phyloP scores from a whole-genome alignment of 64 coral and sea anemone genomes.

The Actinia equina region DNA sequence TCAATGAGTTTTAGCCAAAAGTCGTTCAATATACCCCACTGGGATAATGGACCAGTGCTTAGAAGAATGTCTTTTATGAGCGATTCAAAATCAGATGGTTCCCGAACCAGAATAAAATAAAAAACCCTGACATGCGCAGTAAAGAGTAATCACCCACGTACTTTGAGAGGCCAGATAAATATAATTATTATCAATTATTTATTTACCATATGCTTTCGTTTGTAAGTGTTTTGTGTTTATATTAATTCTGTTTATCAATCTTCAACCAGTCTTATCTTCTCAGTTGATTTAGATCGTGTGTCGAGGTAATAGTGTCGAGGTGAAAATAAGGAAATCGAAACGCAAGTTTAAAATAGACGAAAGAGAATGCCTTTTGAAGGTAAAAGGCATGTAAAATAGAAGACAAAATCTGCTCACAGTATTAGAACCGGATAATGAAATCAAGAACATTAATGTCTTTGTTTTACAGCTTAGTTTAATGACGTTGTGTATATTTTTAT shows the following conservation, averaged over 20 bases:
- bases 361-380: neutral
- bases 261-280: neutral
- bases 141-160: neutral
- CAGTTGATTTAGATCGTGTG: neutral
- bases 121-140: neutral
- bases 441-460: neutral
- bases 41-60: neutral
- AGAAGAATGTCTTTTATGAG: neutral
- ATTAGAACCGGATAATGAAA: neutral
- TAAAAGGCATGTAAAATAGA: neutral
- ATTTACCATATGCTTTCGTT: neutral
- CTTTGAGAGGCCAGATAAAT: neutral
- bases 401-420: neutral
- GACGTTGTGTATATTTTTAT: neutral
- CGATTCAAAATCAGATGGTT: neutral
- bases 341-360: neutral
- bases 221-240: conserved; percentile 7
- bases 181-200: conserved; percentile 5
- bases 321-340: neutral
- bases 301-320: neutral
- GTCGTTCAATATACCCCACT: conserved; percentile 3
- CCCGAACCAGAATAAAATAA: neutral
- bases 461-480: neutral
- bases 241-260: neutral
- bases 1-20: neutral